These are phyloP conservation scores for Anser cygnoides DNA, from an alignment of 2,113 vertebrate genomes.

Conservation along the genomic window DNA sequence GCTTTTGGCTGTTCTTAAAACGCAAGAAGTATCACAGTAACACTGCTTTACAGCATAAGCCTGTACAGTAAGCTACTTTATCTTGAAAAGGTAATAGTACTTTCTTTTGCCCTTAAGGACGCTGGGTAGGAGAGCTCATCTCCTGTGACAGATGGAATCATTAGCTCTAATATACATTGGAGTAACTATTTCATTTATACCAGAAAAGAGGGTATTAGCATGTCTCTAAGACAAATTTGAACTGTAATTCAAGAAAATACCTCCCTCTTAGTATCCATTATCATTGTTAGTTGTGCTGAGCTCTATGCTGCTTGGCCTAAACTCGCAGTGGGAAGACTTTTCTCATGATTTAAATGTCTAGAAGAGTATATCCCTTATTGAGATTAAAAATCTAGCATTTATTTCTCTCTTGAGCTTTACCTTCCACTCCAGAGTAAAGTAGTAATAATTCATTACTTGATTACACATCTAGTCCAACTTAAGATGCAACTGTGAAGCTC, in stretches of 20 bases:
- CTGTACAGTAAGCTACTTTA: background rate
- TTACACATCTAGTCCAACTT: background rate
- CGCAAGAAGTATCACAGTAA: background rate
- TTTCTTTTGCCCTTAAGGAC: background rate
- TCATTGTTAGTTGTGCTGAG: background rate
- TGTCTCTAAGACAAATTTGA: background rate
- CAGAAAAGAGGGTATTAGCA: background rate
- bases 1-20: background rate
- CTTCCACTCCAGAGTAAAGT: background rate
- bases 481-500: background rate
- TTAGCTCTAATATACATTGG: background rate
- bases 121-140: background rate
- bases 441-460: background rate
- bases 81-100: background rate
- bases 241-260: background rate
- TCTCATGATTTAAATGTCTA: background rate
- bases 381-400: background rate
- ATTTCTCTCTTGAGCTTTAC: background rate
- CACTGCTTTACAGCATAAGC: background rate
- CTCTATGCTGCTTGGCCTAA: background rate
- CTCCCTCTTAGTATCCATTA: background rate
- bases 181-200: background rate
- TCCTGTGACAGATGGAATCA: background rate
- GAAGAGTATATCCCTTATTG: background rate
- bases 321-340: background rate